These are phyloP conservation scores for Microtus oregoni DNA, from an alignment of 2,113 vertebrate species.

Conservation along the genomic window DNA sequence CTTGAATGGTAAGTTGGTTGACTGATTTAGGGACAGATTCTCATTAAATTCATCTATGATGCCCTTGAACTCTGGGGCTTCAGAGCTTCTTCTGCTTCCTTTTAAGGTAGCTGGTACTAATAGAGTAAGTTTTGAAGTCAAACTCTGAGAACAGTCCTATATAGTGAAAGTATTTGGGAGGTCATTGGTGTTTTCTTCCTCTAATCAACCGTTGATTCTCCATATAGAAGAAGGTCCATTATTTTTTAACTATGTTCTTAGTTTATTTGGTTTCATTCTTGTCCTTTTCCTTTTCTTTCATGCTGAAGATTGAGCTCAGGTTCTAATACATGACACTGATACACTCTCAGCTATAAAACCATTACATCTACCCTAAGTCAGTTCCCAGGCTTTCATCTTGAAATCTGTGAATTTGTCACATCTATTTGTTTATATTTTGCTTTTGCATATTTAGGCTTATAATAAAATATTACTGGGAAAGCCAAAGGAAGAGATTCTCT, in stretches of 20 bases:
- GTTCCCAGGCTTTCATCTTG: neutral
- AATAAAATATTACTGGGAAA: slow-evolving; percentile 26
- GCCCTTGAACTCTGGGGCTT: neutral
- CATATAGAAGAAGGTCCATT: neutral
- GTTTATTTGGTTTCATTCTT: neutral
- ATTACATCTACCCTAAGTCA: neutral
- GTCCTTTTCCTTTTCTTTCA: neutral
- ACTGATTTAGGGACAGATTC: neutral
- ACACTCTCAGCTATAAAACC: neutral
- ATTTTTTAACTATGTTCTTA: neutral
- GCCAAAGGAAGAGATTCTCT: neutral
- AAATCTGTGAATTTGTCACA: slow-evolving; percentile 23
- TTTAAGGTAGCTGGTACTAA: neutral
- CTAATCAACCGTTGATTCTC: neutral
- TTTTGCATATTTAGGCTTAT: neutral
- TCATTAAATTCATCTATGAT: neutral
- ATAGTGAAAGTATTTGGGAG: neutral
- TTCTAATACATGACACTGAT: neutral
- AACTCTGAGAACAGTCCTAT: neutral
- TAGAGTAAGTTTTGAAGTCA: neutral
- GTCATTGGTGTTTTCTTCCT: neutral
- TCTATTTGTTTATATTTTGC: neutral
- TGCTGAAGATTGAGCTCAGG: neutral
- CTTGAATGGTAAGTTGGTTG: neutral
- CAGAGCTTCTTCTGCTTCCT: neutral